Evolutionary conservation across 2,797 vertebrate genomes (phyloP), one percentile per base, ranked within the genome.

Genomic region (Lateolabrax maculatus): DNA sequence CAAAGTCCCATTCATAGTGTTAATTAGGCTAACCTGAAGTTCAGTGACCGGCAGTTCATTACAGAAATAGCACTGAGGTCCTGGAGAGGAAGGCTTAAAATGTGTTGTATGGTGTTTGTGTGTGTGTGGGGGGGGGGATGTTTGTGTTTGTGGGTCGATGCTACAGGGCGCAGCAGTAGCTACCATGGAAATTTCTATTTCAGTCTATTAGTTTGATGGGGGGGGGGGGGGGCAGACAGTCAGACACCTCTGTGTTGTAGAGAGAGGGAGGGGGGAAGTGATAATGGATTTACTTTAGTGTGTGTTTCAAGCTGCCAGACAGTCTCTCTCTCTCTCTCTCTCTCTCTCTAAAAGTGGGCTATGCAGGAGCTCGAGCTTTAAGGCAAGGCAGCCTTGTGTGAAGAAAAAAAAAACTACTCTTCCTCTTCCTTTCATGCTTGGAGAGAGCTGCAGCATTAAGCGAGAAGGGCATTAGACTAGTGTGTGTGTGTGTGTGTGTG

Each of bases 291-390:
- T 85, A 86, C 87, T 90, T 87, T 74, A 81, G 77, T 79, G 87
- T 90, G 87, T 80, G 78, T 87, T 83, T 87, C 72, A 83, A 90
- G 89, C 89, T 91, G 91, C 89, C 86, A 93, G 91, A 93, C 92
- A 80, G 75, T 57, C 49, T 72, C 64, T 76, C 73, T 70, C 75
- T 37, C 66, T 58, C 81, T 73, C 71, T 16, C 78, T 44, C 83
- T 34, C 58, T 27, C 68, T 64, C 71, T 75, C 75, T 79, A 13
- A 74, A 36, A 87, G 82, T 69, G 68, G 76, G 80, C 56, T 71
- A 48, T 25, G 75, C 76, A 29, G 60, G 25, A 74, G 79, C 83
- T 77, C 0, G 37, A 83, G 85, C 85, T 81, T 90, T 90, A 89
- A 87, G 80, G 77, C 75, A 18, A 73, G 72, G 43, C 83, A 53